Evolutionary conservation across 2,888 invertebrate genomes (phyloP), one percentile per base, ranked within the genome.

Genomic region (Limenitis camilla): DNA sequence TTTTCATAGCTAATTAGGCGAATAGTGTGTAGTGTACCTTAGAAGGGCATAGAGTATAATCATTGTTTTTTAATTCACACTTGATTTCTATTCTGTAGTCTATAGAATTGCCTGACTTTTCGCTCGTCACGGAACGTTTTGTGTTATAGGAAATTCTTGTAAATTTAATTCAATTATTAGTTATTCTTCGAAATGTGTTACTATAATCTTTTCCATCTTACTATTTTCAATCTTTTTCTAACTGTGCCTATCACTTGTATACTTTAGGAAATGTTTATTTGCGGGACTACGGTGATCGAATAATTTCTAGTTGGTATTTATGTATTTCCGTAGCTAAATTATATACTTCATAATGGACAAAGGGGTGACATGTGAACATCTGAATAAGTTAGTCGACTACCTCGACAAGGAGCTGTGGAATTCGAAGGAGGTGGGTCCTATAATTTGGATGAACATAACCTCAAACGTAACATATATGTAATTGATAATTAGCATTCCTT

Each of bases 51-150:
- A 45, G 36, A 29, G 19, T 19, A 2, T 19, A 19, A 19, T 19
- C 19, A 19, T 19, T 19, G 19, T 19, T 19, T 29, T 36, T 45
- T 8, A 11, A 29, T 35, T 35, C 28, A 28, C 36, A 44, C 29
- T 44, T 19, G 35, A 29, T 43, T 42, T 35, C 38, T 51, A 45
- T 28, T 52, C 40, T 47, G 30, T 49, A 46, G 46, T 52, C 56
- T 55, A 52, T 55, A 43, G 35, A 51, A 47, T 53, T 60, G 63
- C 59, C 69, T 78, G 81, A 81, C 81, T 85, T 86, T 85, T 85
- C 76, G 85, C 84, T 84, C 72, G 83, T 87, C 86, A 86, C 84
- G 79, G 73, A 81, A 78, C 74, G 75, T 74, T 81, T 81, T 77
- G 76, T 77, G 76, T 77, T 73, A 63, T 69, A 79, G 73, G 73